Evolutionary conservation across 2,888 invertebrate genomes (phyloP), one percentile per base, ranked within the genome.

Genomic region (Prionchulus punctatus): DNA sequence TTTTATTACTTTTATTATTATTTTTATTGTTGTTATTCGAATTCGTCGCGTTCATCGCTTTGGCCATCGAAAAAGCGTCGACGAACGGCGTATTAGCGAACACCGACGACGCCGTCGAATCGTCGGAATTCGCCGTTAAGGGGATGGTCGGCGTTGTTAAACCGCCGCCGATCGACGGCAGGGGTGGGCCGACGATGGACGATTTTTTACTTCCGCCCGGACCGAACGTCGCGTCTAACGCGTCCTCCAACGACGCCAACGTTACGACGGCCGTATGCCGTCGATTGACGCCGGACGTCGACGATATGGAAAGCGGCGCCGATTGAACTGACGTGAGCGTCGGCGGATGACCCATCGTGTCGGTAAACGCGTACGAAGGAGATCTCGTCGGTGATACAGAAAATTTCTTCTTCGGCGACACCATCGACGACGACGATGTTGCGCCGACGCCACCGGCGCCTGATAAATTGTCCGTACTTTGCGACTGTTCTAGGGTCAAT

Each of bases 251-350:
- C 47, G 47, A 12, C 7, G 7, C 47, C 47, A 45, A 45, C 4
- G 47, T 45, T 23, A 21, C 47, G n/a, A 45, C 47, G 15, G 47
- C 47, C 23, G 47, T 45, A 23, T 45, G 47, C 23, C 47, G 47
- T 21, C 47, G 47, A 45, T 7, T 23, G 47, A 45, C 7, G n/a
- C n/a, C 36, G 36, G 36, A 36, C 36, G 7, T 18, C 36, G 36
- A 36, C 12, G 12, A 36, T 18, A 18, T 18, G 36, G 36, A 7
- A 18, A 36, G 7, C 36, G 36, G 18, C 36, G 18, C 36, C 36
- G 7, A 12, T 36, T 18, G 7, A n/a, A n/a, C n/a, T 18, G 36
- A 18, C 36, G 36, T 18, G 36, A 7, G 12, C 36, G 36, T 18
- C 36, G 36, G 12, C 36, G 18, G 18, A 36, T 36, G 12, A 18